Evolutionary conservation across 2,888 invertebrate species (phyloP).

Genomic region (Drosophila mulleri): DNA sequence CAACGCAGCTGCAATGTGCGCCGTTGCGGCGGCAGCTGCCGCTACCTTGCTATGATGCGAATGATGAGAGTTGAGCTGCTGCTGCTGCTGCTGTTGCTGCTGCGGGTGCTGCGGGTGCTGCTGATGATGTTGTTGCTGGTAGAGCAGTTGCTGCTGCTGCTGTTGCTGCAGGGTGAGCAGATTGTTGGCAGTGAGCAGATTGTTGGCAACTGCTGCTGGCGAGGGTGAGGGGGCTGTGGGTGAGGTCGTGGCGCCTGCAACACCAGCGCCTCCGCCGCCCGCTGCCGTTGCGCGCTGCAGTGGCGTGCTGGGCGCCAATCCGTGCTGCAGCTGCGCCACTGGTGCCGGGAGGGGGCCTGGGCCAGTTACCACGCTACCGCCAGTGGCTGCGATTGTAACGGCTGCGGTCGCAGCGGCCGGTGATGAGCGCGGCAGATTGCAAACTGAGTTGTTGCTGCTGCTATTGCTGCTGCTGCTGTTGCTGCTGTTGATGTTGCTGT

Average conservation of each 20-base stretch:
- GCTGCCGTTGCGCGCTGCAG: constrained; percentile 72
- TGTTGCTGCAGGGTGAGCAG: constrained; percentile 50
- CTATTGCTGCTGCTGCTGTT: constrained; percentile 22
- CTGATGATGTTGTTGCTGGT: constrained; percentile 55
- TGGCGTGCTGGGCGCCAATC: constrained; percentile 74
- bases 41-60: constrained; percentile 68
- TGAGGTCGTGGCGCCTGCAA: constrained; percentile 41
- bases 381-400: constrained; percentile 80
- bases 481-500: constrained; percentile 23
- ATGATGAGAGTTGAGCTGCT: constrained; percentile 59
- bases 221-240: constrained; percentile 19
- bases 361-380: constrained; percentile 63
- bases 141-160: constrained; percentile 58
- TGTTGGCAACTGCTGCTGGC: constrained; percentile 27
- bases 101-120: constrained; percentile 44
- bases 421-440: constrained; percentile 86
- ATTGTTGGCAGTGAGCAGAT: constrained; percentile 39
- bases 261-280: constrained; percentile 47
- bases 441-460: constrained; percentile 60
- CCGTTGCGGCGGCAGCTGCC: constrained; percentile 69
- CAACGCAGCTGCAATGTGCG: constrained; percentile 69
- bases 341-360: constrained; percentile 39
- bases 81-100: constrained; percentile 40
- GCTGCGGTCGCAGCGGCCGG: constrained; percentile 85
- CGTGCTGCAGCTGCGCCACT: constrained; percentile 65